These are phyloP conservation scores for Conger conger DNA, from an alignment of 2,113 vertebrate genomes.

Conservation along the genomic window DNA sequence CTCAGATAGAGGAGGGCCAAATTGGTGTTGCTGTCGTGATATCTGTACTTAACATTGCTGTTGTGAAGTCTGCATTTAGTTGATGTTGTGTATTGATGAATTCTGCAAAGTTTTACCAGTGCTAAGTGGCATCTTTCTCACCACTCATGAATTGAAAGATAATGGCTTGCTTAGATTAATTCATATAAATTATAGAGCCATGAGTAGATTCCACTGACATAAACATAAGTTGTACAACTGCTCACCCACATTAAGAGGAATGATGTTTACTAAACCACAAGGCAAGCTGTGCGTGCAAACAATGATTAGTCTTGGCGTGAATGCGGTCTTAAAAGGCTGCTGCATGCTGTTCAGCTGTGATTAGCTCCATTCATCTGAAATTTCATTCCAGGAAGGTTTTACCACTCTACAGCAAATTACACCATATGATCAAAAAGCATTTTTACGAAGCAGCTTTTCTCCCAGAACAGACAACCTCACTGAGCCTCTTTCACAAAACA, in stretches of 20 bases:
- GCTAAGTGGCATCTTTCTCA: too few relatives aligned
- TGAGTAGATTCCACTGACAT: neutral
- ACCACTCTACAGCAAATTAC: slow-evolving; percentile 1
- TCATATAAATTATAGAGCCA: neutral
- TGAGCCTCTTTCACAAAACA: neutral
- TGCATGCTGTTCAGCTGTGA: slow-evolving; percentile 30
- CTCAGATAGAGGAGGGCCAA: too few relatives aligned
- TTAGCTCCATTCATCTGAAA: slow-evolving; percentile 12
- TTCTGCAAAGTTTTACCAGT: too few relatives aligned
- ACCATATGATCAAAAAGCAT: neutral
- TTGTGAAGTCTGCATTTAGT: too few relatives aligned
- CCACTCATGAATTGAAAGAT: too few relatives aligned
- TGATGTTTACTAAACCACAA: neutral
- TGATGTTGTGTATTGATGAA: too few relatives aligned
- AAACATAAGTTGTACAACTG: neutral
- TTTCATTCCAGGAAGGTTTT: neutral
- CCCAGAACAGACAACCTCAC: neutral
- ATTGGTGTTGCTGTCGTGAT: too few relatives aligned
- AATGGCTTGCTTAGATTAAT: too few relatives aligned
- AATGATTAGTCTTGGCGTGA: slow-evolving; percentile 41
- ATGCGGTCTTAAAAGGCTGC: slow-evolving; percentile 21
- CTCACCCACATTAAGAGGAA: neutral
- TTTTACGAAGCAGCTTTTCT: neutral
- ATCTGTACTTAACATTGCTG: too few relatives aligned
- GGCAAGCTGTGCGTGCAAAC: slow-evolving; percentile 40